phyloP scores from a whole-genome alignment of 1,140 invertebrate genomes.

The Trichonephila clavata region DNA sequence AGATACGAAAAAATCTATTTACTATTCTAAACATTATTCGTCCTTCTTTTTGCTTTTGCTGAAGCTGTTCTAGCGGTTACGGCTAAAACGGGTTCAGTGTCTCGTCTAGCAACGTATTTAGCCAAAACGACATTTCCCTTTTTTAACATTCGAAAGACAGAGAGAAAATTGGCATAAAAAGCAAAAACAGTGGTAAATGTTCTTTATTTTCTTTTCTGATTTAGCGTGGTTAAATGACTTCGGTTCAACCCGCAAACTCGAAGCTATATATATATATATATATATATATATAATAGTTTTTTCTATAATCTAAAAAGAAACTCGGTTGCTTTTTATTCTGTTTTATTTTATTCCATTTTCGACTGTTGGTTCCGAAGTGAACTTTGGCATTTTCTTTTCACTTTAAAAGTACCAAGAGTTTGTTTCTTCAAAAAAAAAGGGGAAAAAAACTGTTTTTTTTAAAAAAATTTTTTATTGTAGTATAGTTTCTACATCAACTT shows the following conservation, averaged over 20 bases:
- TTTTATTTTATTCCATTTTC: background rate
- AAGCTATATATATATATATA: no score
- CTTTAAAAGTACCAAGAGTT: background rate
- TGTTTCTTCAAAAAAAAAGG: no score
- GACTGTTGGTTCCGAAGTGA: background rate
- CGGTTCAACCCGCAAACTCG: background rate
- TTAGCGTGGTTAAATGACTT: background rate
- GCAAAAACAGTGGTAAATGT: background rate
- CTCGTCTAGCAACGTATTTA: background rate
- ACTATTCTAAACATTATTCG: constrained; percentile 9
- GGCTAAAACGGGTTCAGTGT: background rate
- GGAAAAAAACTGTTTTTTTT: no score
- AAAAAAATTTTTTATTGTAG: no score
- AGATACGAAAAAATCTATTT: background rate
- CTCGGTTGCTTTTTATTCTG: background rate
- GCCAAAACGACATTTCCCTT: background rate
- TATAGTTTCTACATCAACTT: no score
- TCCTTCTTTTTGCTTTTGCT: background rate
- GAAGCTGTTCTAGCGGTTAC: background rate
- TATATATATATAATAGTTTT: no score
- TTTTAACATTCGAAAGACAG: background rate
- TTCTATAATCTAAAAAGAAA: background rate
- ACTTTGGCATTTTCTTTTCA: background rate
- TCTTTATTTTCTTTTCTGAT: background rate
- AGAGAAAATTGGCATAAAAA: background rate